Conservation (phyloP, 2,113 vertebrate genomes). For the Morone chrysops region DNA sequence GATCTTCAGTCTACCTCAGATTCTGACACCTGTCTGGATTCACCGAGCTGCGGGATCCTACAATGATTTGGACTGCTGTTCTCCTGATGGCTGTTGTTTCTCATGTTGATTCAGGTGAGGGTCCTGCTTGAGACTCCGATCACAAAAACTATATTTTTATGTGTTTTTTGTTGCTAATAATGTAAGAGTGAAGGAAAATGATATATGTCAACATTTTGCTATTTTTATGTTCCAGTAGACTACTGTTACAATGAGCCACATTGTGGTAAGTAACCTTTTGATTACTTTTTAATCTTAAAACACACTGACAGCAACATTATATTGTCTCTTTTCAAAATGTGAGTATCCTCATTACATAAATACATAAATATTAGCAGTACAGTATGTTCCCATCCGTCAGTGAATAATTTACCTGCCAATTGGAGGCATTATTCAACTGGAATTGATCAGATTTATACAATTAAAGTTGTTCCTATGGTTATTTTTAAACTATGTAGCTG, state of each 20-base stretch:
- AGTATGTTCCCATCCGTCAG: not conserved
- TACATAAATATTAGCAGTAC: not conserved
- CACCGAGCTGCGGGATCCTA: not conserved
- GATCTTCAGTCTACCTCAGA: conserved; percentile 61
- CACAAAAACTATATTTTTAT: not conserved
- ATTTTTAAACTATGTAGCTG: not conserved
- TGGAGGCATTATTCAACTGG: not conserved
- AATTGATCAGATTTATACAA: not conserved
- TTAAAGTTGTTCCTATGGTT: not conserved
- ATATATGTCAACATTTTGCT: not conserved
- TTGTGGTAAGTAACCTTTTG: conserved; percentile 76
- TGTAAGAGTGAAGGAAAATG: too few species aligned
- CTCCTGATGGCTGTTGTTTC: conserved; percentile 46
- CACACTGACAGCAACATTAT: not conserved
- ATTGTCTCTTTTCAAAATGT: not conserved
- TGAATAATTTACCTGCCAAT: not conserved
- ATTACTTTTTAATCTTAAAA: not conserved
- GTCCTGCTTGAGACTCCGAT: not conserved
- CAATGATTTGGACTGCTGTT: conserved; percentile 58
- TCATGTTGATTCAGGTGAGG: conserved; percentile 66
- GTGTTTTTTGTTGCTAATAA: not conserved
- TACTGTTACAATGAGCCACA: conserved; percentile 80
- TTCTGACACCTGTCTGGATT: conserved; percentile 16
- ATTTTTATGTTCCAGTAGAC: conserved; percentile 64
- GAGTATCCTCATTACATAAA: not conserved